Evolutionary conservation across 2,797 vertebrate species (phyloP), one percentile per base, ranked within the genome.

Genomic region (Rhabdophis nuchalis): DNA sequence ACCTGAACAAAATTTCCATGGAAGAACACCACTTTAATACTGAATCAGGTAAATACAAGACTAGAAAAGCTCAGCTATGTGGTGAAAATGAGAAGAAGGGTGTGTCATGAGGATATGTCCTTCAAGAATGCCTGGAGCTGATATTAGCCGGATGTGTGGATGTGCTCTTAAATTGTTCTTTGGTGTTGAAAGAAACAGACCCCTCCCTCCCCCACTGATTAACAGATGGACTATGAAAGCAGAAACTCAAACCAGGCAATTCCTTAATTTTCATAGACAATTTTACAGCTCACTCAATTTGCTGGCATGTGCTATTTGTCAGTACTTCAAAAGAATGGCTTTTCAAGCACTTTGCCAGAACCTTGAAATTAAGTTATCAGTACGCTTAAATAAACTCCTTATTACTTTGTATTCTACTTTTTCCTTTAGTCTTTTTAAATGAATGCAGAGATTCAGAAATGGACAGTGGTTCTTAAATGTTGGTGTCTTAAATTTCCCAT

Each of bases 161-260:
- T 23, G 36, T 77, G 72, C 72, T 77, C 18, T n/a, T 41, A 77
- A 36, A 3, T 77, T 77, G 36, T 41, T 77, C 18, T 77, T 77
- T 46, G 9, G 20, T 77, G 72, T 23, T 77, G 36, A 77, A 77
- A 77, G 18, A 77, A 41, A 41, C 36, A 41, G 64, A 32, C 0
- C 0, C 0, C 8, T 1, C 18, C 9, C 1, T 32, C 5, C n/a
- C 0, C n/a, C n/a, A 16, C 14, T 36, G 6, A 72, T 77, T 77
- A 41, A 20, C 20, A 41, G 72, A 41, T 23, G 36, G 72, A 25
- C 72, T 77, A 77, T 41, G 36, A 77, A 77, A 57, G 23, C 32
- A 56, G 27, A 56, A 27, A 2, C 20, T 36, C 41, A 54, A 25
- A 90, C 25, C 53, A 77, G 32, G 32, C 54, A 41, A 68, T 57